phyloP scores from a whole-genome alignment of 2,888 invertebrate genomes.

The Eupithecia dodoneata region DNA sequence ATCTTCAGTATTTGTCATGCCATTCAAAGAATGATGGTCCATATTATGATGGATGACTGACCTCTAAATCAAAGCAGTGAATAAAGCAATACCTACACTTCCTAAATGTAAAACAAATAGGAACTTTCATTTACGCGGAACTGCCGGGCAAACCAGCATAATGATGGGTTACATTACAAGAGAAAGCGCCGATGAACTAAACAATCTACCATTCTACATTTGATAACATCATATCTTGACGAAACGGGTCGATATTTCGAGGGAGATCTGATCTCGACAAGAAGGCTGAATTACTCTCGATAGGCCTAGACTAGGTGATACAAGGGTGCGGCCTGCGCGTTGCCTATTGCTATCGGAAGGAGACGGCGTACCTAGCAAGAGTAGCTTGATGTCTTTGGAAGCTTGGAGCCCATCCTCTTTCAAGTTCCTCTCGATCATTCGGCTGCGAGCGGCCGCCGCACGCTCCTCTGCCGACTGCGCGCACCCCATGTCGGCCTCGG shows the following conservation, averaged over 20 bases:
- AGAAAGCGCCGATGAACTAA: conserved; percentile 62
- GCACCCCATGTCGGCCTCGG: conserved; percentile 95
- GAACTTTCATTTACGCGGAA: conserved; percentile 75
- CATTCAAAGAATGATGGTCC: not conserved
- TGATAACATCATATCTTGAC: conserved; percentile 22
- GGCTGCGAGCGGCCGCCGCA: conserved; percentile 98
- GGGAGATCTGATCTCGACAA: conserved; percentile 34
- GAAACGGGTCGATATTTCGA: conserved; percentile 37
- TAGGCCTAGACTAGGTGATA: conserved; percentile 42
- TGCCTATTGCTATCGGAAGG: conserved; percentile 44
- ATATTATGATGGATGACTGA: conserved; percentile 11
- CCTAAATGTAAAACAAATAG: conserved; percentile 58
- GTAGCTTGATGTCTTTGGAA: conserved; percentile 99
- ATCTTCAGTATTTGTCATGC: not conserved
- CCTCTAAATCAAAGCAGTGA: conserved; percentile 24
- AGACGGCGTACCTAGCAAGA: conserved; percentile 93
- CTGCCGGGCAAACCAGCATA: conserved; percentile 67
- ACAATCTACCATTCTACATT: conserved; percentile 30
- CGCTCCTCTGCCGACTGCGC: conserved; percentile 99
- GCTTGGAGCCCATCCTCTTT: conserved; percentile 99
- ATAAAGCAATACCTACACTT: conserved; percentile 47
- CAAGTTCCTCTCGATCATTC: conserved; percentile 98
- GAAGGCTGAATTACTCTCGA: conserved; percentile 39
- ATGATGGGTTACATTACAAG: conserved; percentile 63
- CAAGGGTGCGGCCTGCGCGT: conserved; percentile 73